phyloP scores from a whole-genome alignment of 2,113 vertebrate genomes.

The Podiceps cristatus region DNA sequence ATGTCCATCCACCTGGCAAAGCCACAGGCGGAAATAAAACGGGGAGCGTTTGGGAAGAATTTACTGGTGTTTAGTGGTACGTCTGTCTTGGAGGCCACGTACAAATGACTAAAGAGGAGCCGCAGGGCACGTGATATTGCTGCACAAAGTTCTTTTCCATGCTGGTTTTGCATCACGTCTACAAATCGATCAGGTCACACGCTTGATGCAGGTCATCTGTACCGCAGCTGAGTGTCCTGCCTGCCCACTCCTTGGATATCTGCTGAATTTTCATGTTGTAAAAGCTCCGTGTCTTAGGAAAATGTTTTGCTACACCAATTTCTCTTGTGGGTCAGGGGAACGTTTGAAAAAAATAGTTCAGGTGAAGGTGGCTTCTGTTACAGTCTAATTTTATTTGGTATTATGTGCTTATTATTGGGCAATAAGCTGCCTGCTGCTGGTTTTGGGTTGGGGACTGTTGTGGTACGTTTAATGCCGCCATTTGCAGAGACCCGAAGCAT shows the following conservation, averaged over 20 bases:
- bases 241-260: neutral
- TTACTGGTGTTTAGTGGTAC: neutral
- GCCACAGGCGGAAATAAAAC: too few species aligned
- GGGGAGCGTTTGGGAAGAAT: neutral
- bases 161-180: neutral
- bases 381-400: neutral
- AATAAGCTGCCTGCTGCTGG: neutral
- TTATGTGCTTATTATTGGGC: neutral
- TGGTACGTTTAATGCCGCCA: neutral
- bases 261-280: neutral
- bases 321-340: too few species aligned
- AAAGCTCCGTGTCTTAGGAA: neutral
- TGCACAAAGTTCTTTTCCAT: too few species aligned
- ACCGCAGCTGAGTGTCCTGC: accelerated
- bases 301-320: neutral
- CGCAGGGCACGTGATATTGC: accelerated
- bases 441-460: neutral
- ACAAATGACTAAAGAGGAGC: neutral
- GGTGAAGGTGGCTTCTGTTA: neutral
- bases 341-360: neutral
- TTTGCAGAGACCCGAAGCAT: neutral
- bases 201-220: too few species aligned
- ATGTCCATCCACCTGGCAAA: neutral
- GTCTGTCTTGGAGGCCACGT: neutral
- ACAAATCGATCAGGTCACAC: accelerated